Evolutionary conservation across 2,888 invertebrate genomes (phyloP), one percentile per base, ranked within the genome.

Genomic region (Brachynemurus nebulosus): DNA sequence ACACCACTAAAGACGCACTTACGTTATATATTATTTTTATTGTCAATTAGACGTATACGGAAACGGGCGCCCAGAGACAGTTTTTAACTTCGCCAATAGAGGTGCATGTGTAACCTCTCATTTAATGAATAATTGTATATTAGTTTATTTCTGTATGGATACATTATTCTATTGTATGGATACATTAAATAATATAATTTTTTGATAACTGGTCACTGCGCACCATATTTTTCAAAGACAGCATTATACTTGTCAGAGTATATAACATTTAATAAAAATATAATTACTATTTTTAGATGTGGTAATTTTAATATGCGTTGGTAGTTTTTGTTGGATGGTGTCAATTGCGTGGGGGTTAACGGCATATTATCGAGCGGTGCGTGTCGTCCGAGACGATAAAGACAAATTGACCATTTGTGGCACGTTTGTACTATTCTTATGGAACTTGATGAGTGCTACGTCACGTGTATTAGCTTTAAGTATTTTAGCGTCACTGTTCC

Each of bases 301-400:
- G 35, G 63, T 61, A 44, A 57, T 63, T 19, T 52, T 70, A 27
- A 71, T 70, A 59, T 57, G 62, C 16, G 61, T 67, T 55, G 70
- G 73, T 2, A 67, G 71, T 18, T 54, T 68, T 11, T 64, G 67
- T 30, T 73, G 74, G 1, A 58, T 77, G 40, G 54, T 73, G 23
- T 76, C 76, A 12, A 62, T 77, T 48, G 69, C 75, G 11, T 77
- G 76, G 76, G 68, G 75, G 2, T 54, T 77, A 46, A 71, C 72
- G 1, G 68, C 73, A 0, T 77, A 77, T 55, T 69, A 73, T 52
- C 64, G 74, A 48, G 69, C 72, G n/a, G 66, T 74, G 2, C 65
- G 77, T 14, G 67, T 69, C 52, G 69, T 72, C 8, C 61, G 70
- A 52, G 66, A 68, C 42, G 69, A 72, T 49, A 70, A 72, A 49